Base-by-base conservation (phyloP, 2,888 invertebrate genomes). In the Drosophila anomalata region DNA sequence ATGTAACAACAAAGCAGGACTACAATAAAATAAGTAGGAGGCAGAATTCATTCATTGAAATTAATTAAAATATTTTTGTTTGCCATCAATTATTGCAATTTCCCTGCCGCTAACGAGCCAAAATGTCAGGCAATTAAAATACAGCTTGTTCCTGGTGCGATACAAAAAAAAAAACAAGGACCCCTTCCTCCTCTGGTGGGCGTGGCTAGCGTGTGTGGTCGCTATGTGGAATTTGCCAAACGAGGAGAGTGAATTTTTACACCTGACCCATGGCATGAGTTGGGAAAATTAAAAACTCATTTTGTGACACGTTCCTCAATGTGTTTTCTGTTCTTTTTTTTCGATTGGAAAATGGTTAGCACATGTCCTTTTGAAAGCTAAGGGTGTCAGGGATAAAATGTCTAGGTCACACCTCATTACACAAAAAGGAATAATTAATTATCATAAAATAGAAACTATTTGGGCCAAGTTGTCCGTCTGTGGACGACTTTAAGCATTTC, bases 221-320 rank as follows among this genome's bases (percentile, higher is more conserved):
- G 84, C 69, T 42, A 70, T 62, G 61, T 46, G 44, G 61, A 33
- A 39, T 62, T 62, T 36, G 61, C 42, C 48, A 47, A 14, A 58
- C 9, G 77, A 70, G 78, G 67, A 78, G 79, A 79, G 69, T 76
- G 61, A 65, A 75, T 75, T 78, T 87, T 74, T 66, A 76, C 82
- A 84, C 77, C 85, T 82, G 86, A 81, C 56, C 58, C 54, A 11
- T 51, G 42, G 42, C 41, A 48, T 69, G 55, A 58, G 31, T 54
- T n/a, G 65, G 55, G 54, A 81, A 78, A 84, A 87, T 82, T 82
- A 87, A 82, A 82, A 87, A 84, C 85, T 62, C 81, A 82, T 81
- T 87, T 82, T 68, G 68, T 72, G 68, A 83, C 76, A 86, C 72
- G 69, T 54, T 73, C 54, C 52, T 39, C 29, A 46, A 54, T 42